Evolutionary conservation across 2,113 vertebrate species (phyloP), one percentile per base, ranked within the genome.

Genomic region (Lota lota): DNA sequence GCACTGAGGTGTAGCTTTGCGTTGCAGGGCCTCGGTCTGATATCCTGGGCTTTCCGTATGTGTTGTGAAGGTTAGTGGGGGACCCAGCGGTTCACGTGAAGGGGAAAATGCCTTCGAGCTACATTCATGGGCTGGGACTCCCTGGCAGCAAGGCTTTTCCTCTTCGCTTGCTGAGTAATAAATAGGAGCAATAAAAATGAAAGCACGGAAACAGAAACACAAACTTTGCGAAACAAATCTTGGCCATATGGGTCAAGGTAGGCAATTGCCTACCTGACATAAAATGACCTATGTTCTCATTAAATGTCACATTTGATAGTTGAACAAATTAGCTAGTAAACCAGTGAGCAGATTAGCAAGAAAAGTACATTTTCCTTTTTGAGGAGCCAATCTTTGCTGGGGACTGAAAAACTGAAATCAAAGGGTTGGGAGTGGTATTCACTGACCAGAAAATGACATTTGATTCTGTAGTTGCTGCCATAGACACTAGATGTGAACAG

Each of bases 121-220:
- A 81, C 59, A 85, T 84, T 80, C 80, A 87, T 82, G 79, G 75
- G 68, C 74, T 83, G 78, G 80, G 81, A 80, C 64, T 81, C 82
- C 78, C 77, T 82, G 75, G 76, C 77, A 79, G 66, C 62, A 58
- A n/a, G 77, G 67, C 76, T 78, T 69, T 83, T 15, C 59, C 77
- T 69, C 40, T 83, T 84, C 79, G 80, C 81, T 78, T 70, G 72
- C 75, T 78, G 72, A 82, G 40, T 47, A 76, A 85, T 47, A 84
- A 86, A 83, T 81, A 68, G 79, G 40, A 79, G 70, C 76, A n/a
- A 78, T 77, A 81, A 84, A 80, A 77, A 12, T 12, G 2, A 14
- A 47, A 47, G 40, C 79, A 63, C 70, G 79, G 57, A 70, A 77
- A 73, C 77, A 72, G 79, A 81, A 84, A 83, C 82, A 83, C 24